Evolutionary conservation across 2,113 vertebrate genomes (phyloP).

Genomic region (Machaerirhynchus nigripectus): DNA sequence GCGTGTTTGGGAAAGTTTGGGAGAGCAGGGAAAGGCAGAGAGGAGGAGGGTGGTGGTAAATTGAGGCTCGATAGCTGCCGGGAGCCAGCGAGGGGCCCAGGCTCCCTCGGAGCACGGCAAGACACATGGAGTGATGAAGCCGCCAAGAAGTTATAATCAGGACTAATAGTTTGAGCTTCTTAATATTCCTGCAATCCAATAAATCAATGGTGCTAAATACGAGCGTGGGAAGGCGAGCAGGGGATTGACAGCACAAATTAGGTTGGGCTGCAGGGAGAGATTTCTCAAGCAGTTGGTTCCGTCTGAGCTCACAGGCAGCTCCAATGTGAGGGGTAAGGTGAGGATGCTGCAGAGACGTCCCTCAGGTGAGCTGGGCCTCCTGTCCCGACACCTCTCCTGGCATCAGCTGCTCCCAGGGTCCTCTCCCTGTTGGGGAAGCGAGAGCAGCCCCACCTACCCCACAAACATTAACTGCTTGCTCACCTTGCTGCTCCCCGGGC

Average conservation of each 20-base stretch:
- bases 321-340: not conserved
- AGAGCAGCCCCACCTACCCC: not conserved
- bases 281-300: conserved; percentile 12
- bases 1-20: fast-evolving
- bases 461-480: not conserved
- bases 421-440: fast-evolving
- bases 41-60: not conserved
- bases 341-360: not conserved
- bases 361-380: not conserved
- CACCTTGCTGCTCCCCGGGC: not conserved
- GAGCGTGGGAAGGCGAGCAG: not conserved
- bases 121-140: conserved; percentile 2
- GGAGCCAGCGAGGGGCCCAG: not conserved
- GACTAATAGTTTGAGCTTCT: conserved; percentile 47
- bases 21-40: not conserved
- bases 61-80: not conserved
- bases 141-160: conserved; percentile 27
- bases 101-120: not conserved
- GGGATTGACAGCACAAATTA: conserved; percentile 28
- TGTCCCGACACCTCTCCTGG: not conserved
- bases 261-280: not conserved
- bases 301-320: not conserved
- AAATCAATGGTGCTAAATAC: conserved; percentile 46
- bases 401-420: not conserved
- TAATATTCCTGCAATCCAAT: conserved; percentile 48